Evolutionary conservation across 2,113 vertebrate genomes (phyloP), one percentile per base, ranked within the genome.

Genomic region (Etheostoma cragini): DNA sequence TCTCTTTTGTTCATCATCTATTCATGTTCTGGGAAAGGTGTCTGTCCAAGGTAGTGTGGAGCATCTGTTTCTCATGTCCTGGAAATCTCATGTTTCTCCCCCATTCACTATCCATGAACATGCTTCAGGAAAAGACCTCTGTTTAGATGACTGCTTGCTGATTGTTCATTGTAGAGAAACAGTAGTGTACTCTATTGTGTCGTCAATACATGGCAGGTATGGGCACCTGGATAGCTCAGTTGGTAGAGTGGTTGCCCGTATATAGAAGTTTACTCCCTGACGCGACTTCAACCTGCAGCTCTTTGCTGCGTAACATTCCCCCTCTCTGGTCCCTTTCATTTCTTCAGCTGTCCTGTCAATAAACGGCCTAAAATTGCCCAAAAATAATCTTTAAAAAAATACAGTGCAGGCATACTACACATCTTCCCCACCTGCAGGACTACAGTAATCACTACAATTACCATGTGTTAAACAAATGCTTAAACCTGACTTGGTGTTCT

Each of bases 21-120:
- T 74, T 78, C 35, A 60, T 79, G 82, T 62, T 54, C 8, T 70
- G 62, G 52, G 24, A 49, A 65, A 81, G 68, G 53, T 79, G 69
- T 76, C 75, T 46, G 69, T 74, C 82, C 76, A 85, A 72, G 73
- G 52, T 72, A 65, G 60, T 73, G 83, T 24, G 30, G 65, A 75
- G 88, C 89, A 88, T 88, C 83, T 89, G 68, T 82, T 90, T 87
- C 58, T 61, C 61, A 81, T 83, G 82, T 87, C 71, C 82, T 60
- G 49, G 54, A 74, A 61, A 67, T 66, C 71, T 81, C 70, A 46
- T 75, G 56, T 87, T 81, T 69, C 74, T 67, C 58, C 76, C 61
- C 52, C 67, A 61, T 85, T 82, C 72, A 76, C 68, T 63, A 73
- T 87, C 75, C 76, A 52, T 52, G 71, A 90, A 65, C 67, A 90